Evolutionary conservation across 2,888 invertebrate genomes (phyloP).

Genomic region (Octodonta nipae): DNA sequence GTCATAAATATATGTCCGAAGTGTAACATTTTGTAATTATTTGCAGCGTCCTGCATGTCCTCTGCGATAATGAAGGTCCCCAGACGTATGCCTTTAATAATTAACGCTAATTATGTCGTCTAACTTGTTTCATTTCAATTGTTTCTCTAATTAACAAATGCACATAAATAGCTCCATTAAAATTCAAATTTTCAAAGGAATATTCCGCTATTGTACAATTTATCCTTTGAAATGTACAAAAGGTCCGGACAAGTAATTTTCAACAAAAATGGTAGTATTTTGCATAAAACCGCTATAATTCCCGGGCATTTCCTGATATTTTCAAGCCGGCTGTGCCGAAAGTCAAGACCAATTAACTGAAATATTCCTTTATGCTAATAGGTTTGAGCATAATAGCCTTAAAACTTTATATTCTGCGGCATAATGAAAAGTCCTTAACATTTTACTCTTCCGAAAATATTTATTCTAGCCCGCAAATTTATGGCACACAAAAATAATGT

Average conservation of each 20-base stretch:
- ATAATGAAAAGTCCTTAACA: conserved; percentile 39
- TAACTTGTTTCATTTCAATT: conserved; percentile 10
- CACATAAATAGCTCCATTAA: conserved; percentile 15
- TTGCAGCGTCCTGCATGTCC: no score
- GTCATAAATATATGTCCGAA: no score
- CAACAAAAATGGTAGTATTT: conserved; percentile 25
- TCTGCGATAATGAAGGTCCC: no score
- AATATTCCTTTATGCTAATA: conserved; percentile 38
- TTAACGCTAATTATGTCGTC: no score
- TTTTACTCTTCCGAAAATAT: conserved; percentile 39
- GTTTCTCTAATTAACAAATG: conserved; percentile 15
- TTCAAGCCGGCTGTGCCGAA: conserved; percentile 23
- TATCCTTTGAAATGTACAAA: conserved; percentile 20
- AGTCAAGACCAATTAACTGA: conserved; percentile 34
- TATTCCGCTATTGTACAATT: conserved; percentile 17
- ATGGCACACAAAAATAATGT: conserved; percentile 39
- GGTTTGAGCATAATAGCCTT: conserved; percentile 35
- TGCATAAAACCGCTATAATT: conserved; percentile 30
- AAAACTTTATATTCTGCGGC: conserved; percentile 35
- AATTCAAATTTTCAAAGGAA: conserved; percentile 14
- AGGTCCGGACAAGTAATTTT: conserved; percentile 22
- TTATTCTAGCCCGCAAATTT: conserved; percentile 38
- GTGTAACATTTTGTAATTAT: no score
- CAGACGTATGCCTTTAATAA: no score
- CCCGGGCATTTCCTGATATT: conserved; percentile 27